Base-by-base conservation (phyloP, 1,140 invertebrate genomes). In the Aphelinus certus region DNA sequence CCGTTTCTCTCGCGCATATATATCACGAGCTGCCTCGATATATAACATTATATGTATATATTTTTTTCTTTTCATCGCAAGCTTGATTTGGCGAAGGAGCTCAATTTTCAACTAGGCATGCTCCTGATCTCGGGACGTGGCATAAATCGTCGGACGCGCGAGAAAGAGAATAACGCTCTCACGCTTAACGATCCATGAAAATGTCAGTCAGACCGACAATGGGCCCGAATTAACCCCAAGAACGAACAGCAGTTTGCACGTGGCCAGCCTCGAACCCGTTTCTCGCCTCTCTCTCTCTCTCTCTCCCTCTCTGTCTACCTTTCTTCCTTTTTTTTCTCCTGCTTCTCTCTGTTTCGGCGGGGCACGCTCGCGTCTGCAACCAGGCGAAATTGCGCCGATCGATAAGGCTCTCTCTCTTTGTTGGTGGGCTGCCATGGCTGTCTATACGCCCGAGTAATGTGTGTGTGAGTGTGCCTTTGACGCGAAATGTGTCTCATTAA, bases 401-500 rank as follows among this genome's bases (percentile, higher is more conserved):
- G 75, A 81, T 82, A 79, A 74, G 65, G 79, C 48, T 51, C 43
- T 48, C 26, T 26, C 26, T 26, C 26, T 26, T 26, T 26, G 26
- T 26, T 26, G 26, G 26, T 26, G 26, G 60, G 42, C 60, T 45
- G 6, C 42, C 6, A 62, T 62, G 7, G 7, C 6, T 42, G 10
- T 26, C n/a, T 42, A 26, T 9, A 26, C 42, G 64, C 42, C 6
- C 7, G 64, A 49, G 9, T 47, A n/a, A 48, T 26, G 26, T 26
- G 26, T 26, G 26, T 26, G 26, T 26, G 26, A 26, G 26, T 26
- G 7, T 79, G 72, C 81, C 78, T 80, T 81, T 79, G 76, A 83
- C 79, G 77, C 73, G 80, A 84, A 86, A 86, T 86, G 82, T 84
- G 85, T 86, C 84, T 87, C 86, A 86, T 87, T 86, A 88, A 86